Base-by-base conservation (phyloP, 2,113 vertebrate genomes). In the Brachirus orientalis region DNA sequence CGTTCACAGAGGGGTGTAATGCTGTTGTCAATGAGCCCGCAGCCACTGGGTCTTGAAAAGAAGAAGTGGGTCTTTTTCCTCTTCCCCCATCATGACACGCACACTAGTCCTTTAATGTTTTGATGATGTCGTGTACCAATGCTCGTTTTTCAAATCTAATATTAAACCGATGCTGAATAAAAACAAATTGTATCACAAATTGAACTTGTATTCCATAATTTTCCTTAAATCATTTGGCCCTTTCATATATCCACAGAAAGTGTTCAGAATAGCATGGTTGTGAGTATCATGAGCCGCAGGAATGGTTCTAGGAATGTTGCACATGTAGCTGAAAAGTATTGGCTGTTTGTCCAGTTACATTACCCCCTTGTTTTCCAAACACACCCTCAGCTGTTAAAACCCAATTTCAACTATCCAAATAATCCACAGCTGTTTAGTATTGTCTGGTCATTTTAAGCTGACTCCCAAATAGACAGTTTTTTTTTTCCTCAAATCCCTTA, bases 221-320 rank as follows among this genome's bases (percentile, higher is more conserved):
- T 28, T 28, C 3, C 28, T 28, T 28, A 6, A 6, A 28, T 28
- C 28, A 28, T 28, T 28, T 28, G 28, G 28, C 28, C 28, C 28
- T 28, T 28, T 28, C 6, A 28, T 28, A 28, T 6, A 28, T 28
- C 63, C 35, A n/a, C 52, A 52, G 69, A 82, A 16, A n/a, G 70
- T 82, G 72, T 45, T 28, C 28, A 28, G 28, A 28, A 28, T 28
- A 63, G 73, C 59, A 82, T 88, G 83, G 74, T 76, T 84, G 52
- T 69, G 63, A 74, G 18, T 63, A 52, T 66, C 48, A 67, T 74
- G 55, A 72, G 77, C 86, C 72, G 61, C 77, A 75, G 63, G 67
- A 64, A 64, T 65, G 72, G 63, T 72, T 73, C 77, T 69, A 74
- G 88, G 88, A 87, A 89, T 89, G 80, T 83, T 83, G 77, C 88